Evolutionary conservation across 2,888 invertebrate species (phyloP), one percentile per base, ranked within the genome.

Genomic region (Latrodectus hesperus): DNA sequence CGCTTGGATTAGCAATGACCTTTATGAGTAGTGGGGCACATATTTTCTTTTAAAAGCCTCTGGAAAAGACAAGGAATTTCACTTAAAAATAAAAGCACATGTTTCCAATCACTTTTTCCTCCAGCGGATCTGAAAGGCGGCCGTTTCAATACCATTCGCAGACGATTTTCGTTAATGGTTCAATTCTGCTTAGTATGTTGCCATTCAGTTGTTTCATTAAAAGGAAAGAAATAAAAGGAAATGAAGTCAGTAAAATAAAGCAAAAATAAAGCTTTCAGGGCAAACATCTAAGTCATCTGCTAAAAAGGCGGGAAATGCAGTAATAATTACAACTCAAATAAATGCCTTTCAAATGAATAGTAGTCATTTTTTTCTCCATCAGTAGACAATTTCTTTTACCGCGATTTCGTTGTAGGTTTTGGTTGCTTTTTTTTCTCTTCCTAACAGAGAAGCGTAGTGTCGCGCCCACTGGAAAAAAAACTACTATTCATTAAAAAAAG

Each of bases 281-380:
- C 38, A 38, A 38, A 38, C 38, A 38, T 38, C 38, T 4, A 38
- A 38, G 38, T 38, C 38, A 38, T 38, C 38, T 38, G 71, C n/a
- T 9, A 51, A 16, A 71, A 38, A 38, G 38, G 38, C 38, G 38
- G 38, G 38, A 38, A 38, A 38, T 38, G 38, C 38, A 38, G 60
- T 70, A 71, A 76, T 83, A 83, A 83, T 83, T 83, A 83, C 76
- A 70, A 76, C 51, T 70, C 16, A 67, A 76, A 76, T 83, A 76
- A 83, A 75, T 71, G n/a, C 12, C 60, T 60, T 60, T 60, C 60
- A n/a, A 60, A 60, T 6, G 60, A 60, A 60, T 60, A 11, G n/a
- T 16, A 60, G 10, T 60, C 6, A 10, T 60, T 60, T 60, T 60
- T 60, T 0, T 6, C 8, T 22, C 5, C 4, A n/a, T 67, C 38